Evolutionary conservation across 2,797 vertebrate species (phyloP), one percentile per base, ranked within the genome.

Genomic region (Amblyraja radiata): DNA sequence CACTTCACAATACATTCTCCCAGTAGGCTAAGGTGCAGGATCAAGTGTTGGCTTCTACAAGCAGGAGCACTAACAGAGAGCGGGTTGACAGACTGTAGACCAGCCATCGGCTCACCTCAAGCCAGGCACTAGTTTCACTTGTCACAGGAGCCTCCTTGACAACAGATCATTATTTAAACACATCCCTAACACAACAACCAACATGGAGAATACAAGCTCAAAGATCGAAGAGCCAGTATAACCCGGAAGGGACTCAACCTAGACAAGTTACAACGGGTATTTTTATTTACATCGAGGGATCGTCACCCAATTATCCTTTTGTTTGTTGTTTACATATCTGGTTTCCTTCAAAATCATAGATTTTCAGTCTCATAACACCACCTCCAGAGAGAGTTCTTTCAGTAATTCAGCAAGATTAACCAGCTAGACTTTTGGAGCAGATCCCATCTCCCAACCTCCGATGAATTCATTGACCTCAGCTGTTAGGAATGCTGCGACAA

Each of bases 201-300:
- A 91, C 73, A 68, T 46, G 39, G 32, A 39, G 71, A 91, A 92
- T 76, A 32, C 71, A 74, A 36, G 32, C 73, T 92, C 90, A 46
- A 32, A 73, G 90, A 28, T 54, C 54, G 18, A 91, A 18, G 39
- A 74, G 65, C 36, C 68, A 91, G 71, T 92, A 25, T 92, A 76
- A 92, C 74, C 90, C 74, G 90, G 90, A 92, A 92, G 25, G 71
- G 68, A 92, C 58, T 74, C 25, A 92, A 58, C 71, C 68, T 54
- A 92, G 23, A 46, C 90, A 92, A 92, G 76, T 92, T 76, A 25
- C 25, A 76, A 11, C 39, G 76, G 46, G 39, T 13, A n/a, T 25
- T 92, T 92, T 61, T 14, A 73, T 74, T 91, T 74, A 91, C 54
- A 76, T 39, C 18, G 39, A 76, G 21, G 13, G 90, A 10, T 71